Percentiles rank a stretch among this genome's conserved stretches.
phyloP scores from a whole-genome alignment of 2,888 invertebrate genomes.

The Digitonthophagus gazella region DNA sequence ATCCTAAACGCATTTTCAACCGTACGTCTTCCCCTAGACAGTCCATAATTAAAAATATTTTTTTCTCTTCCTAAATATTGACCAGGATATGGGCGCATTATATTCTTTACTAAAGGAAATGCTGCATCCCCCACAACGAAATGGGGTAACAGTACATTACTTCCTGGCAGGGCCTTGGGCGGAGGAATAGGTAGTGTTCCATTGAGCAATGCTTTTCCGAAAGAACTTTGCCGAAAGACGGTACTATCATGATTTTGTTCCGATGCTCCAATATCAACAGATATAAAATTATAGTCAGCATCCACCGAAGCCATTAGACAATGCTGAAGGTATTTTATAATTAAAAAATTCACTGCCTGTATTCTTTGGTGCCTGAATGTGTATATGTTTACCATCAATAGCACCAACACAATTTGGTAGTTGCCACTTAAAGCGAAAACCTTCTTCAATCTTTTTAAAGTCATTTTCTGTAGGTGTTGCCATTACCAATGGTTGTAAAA shows the following conservation, averaged over 20 bases:
- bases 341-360: slow-evolving; percentile 12
- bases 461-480: slow-evolving; percentile 17
- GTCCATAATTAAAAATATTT: neutral
- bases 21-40: neutral
- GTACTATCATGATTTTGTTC: slow-evolving; percentile 7
- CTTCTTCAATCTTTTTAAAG: slow-evolving; percentile 20
- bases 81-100: no score
- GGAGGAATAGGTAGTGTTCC: no score
- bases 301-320: slow-evolving; percentile 9
- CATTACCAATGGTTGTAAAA: slow-evolving; percentile 21
- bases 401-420: slow-evolving; percentile 16
- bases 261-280: slow-evolving; percentile 19
- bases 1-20: slow-evolving; percentile 31
- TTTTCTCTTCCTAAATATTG: neutral
- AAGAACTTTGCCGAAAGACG: slow-evolving; percentile 6
- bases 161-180: no score
- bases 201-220: neutral
- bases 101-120: no score
- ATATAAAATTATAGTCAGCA: slow-evolving; percentile 12
- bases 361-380: slow-evolving; percentile 1
- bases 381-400: slow-evolving; percentile 18
- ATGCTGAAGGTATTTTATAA: slow-evolving; percentile 6
- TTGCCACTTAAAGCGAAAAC: slow-evolving; percentile 26
- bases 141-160: no score
- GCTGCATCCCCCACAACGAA: no score